Evolutionary conservation across 2,888 invertebrate species (phyloP), one percentile per base, ranked within the genome.

Genomic region (Troides helena): DNA sequence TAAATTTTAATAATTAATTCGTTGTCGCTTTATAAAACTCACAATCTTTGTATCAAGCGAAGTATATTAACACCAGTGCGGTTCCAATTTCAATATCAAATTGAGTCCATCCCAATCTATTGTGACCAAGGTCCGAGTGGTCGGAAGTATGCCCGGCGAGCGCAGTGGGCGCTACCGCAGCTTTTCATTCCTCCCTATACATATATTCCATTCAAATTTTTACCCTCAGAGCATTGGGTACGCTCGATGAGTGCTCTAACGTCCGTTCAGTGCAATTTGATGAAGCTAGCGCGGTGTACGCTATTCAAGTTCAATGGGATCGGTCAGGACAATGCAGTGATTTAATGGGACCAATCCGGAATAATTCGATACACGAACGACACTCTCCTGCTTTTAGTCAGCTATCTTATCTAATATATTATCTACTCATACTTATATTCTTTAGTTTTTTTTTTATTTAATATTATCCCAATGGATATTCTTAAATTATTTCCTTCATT

Each of bases 141-240:
- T 85, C 87, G 88, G 89, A 89, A 90, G 87, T 84, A 84, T 80
- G 81, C 78, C 81, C 81, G 80, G 79, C 81, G 83, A 79, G 78
- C 79, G 80, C 74, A 79, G 80, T 79, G 81, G 81, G 81, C 84
- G 82, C 81, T 79, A 80, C 78, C 78, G 75, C 72, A 76, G 79
- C 82, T 79, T 83, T 82, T 83, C 83, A 83, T 81, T 77, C 75
- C 81, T 73, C 76, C 76, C 78, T 74, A 79, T 81, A 84, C 85
- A 81, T 83, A 85, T 86, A 86, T 86, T 85, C 89, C 85, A 92
- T 92, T 92, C 90, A 92, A 90, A 92, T 92, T 92, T 92, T 92
- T 92, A 87, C 89, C 90, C 92, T 84, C 84, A 81, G 79, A 81
- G 78, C 82, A 78, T 74, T 76, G 80, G 80, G 82, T 80, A 85